These are phyloP conservation scores for Pachyrhynchus sulphureomaculatus DNA, from an alignment of 1,140 invertebrate species.

Conservation along the genomic window DNA sequence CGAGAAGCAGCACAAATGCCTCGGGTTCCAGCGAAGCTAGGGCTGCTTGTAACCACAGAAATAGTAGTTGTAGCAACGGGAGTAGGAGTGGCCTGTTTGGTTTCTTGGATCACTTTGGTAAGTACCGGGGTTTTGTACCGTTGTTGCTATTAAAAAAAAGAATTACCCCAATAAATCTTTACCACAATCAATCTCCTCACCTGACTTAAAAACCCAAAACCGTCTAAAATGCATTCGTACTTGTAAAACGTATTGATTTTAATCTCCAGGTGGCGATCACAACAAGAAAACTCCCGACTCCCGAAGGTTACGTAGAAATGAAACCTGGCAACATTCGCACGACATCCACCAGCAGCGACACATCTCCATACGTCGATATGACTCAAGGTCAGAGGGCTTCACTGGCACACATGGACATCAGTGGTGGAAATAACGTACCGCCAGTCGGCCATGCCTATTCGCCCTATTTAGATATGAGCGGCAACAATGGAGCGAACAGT, in stretches of 20 bases:
- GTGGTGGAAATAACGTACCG: not conserved
- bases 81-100: not conserved
- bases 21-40: conserved; percentile 31
- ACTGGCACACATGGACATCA: conserved; percentile 31
- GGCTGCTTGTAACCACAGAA: conserved; percentile 7
- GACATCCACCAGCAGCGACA: conserved; percentile 18
- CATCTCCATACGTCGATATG: conserved; percentile 33
- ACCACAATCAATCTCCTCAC: no score
- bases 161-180: no score
- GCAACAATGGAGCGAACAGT: not conserved
- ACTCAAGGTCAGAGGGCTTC: conserved; percentile 18
- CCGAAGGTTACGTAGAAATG: conserved; percentile 60
- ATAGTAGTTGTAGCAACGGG: conserved; percentile 7
- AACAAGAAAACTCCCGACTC: conserved; percentile 41
- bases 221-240: no score
- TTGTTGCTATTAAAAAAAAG: not conserved
- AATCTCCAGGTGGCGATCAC: not conserved
- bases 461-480: conserved; percentile 20
- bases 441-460: not conserved
- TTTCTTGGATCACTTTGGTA: conserved; percentile 11
- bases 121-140: not conserved
- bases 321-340: conserved; percentile 46
- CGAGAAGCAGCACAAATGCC: conserved; percentile 41
- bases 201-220: no score
- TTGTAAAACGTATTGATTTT: not conserved